Conservation (phyloP, 2,888 invertebrate genomes). For the Alviniconcha strummeri region DNA sequence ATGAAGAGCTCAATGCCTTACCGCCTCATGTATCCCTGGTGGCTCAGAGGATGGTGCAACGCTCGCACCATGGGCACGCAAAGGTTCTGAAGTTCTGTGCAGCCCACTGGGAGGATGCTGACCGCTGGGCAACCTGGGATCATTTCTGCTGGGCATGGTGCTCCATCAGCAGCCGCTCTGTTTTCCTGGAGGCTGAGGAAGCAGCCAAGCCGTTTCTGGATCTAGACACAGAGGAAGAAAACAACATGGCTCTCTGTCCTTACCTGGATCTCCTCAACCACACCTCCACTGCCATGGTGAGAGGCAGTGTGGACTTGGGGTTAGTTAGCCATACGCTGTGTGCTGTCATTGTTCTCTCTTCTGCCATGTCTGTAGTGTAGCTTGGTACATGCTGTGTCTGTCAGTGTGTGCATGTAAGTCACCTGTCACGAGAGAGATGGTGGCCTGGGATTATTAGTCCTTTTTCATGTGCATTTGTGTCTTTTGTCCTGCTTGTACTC, state of each 20-base stretch:
- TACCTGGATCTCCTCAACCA: slow-evolving; percentile 94
- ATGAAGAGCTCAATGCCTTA: slow-evolving; percentile 52
- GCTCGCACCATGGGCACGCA: not conserved
- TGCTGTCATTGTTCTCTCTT: no score
- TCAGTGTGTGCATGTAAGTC: no score
- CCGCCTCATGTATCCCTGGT: slow-evolving; percentile 45
- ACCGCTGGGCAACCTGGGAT: slow-evolving; percentile 59
- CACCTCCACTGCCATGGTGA: slow-evolving; percentile 75
- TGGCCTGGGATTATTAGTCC: no score
- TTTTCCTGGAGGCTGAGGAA: slow-evolving; percentile 80
- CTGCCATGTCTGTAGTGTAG: no score
- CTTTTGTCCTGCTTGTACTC: no score
- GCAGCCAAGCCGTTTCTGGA: slow-evolving; percentile 6
- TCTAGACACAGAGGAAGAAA: slow-evolving; percentile 56
- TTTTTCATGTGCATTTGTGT: no score
- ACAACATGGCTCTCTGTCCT: slow-evolving; percentile 84
- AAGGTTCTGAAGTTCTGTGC: slow-evolving; percentile 6
- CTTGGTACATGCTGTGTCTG: no score
- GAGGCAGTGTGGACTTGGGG: not conserved
- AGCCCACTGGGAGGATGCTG: slow-evolving; percentile 11
- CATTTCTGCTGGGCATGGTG: slow-evolving; percentile 87
- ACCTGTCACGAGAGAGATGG: no score
- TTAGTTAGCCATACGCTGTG: no score
- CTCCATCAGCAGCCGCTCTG: slow-evolving; percentile 89
- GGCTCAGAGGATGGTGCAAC: slow-evolving; percentile 30